phyloP scores from a whole-genome alignment of 2,888 invertebrate genomes.

The Cosmia pyralina region DNA sequence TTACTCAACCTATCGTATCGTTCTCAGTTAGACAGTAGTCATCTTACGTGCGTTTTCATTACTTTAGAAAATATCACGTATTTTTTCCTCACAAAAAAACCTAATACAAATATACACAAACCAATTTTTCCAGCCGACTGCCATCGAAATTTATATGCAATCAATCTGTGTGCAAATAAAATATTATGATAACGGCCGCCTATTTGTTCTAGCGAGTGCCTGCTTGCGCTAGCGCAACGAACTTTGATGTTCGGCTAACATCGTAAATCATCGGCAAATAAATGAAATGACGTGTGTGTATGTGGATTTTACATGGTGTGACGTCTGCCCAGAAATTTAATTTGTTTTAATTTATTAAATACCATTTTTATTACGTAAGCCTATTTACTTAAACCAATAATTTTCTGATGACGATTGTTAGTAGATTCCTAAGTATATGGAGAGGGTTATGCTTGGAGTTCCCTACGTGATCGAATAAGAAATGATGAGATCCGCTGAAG shows the following conservation, averaged over 20 bases:
- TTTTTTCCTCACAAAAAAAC: slow-evolving; percentile 8
- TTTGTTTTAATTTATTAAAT: not conserved
- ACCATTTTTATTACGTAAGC: slow-evolving; percentile 6
- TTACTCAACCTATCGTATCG: not conserved
- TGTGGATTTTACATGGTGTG: slow-evolving; percentile 18
- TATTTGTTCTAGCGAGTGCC: slow-evolving; percentile 54
- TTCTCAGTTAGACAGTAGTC: slow-evolving; percentile 31
- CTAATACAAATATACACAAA: slow-evolving; percentile 48
- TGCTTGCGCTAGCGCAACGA: slow-evolving; percentile 36
- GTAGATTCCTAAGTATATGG: not conserved
- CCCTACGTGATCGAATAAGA: too few species aligned
- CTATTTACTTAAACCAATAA: not conserved
- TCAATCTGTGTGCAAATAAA: slow-evolving; percentile 58
- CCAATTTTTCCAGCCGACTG: slow-evolving; percentile 50
- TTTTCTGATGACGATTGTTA: not conserved
- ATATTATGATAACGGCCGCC: slow-evolving; percentile 64
- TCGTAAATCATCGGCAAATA: slow-evolving; percentile 54
- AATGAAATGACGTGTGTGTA: slow-evolving; percentile 27
- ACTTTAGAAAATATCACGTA: slow-evolving; percentile 12
- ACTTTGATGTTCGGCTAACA: slow-evolving; percentile 53
- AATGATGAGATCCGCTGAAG: too few species aligned
- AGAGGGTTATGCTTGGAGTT: too few species aligned
- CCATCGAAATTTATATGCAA: slow-evolving; percentile 58
- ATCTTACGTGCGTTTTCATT: slow-evolving; percentile 10
- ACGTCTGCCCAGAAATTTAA: not conserved